Evolutionary conservation across 1,140 invertebrate species (phyloP).

Genomic region (Trialeurodes vaporariorum): DNA sequence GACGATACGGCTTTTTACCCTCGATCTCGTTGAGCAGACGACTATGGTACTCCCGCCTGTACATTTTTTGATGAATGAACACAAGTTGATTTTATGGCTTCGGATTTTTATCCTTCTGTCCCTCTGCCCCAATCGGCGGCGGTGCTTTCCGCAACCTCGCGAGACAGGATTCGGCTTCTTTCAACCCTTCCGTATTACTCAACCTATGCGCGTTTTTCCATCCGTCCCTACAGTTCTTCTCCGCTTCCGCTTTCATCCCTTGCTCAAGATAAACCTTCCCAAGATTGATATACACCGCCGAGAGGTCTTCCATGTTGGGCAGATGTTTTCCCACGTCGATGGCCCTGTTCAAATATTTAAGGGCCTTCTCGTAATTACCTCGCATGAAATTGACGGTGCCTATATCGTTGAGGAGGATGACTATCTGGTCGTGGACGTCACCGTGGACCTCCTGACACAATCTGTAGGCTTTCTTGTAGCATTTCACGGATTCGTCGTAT

Average conservation of each 20-base stretch:
- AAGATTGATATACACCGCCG: conserved; percentile 67
- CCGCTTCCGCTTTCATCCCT: conserved; percentile 53
- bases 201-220: conserved; percentile 50
- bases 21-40: too few species aligned
- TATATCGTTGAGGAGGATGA: conserved; percentile 74
- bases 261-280: conserved; percentile 65
- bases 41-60: too few species aligned
- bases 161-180: conserved; percentile 54
- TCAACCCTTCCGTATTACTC: conserved; percentile 47
- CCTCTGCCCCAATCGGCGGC: too few species aligned
- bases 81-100: not conserved
- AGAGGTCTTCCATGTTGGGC: conserved; percentile 50
- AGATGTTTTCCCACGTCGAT: conserved; percentile 48
- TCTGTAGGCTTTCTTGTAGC: conserved; percentile 56
- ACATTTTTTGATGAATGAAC: too few species aligned
- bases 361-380: conserved; percentile 53
- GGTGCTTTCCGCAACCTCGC: not conserved
- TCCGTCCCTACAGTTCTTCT: conserved; percentile 54
- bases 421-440: conserved; percentile 52
- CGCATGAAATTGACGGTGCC: conserved; percentile 55
- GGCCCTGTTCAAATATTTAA: conserved; percentile 57
- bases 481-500: conserved; percentile 47
- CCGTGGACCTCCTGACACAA: conserved; percentile 49
- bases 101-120: not conserved
- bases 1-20: too few species aligned